Evolutionary conservation across 2,888 invertebrate genomes (phyloP).

Genomic region (Eucriotettix oculatus): DNA sequence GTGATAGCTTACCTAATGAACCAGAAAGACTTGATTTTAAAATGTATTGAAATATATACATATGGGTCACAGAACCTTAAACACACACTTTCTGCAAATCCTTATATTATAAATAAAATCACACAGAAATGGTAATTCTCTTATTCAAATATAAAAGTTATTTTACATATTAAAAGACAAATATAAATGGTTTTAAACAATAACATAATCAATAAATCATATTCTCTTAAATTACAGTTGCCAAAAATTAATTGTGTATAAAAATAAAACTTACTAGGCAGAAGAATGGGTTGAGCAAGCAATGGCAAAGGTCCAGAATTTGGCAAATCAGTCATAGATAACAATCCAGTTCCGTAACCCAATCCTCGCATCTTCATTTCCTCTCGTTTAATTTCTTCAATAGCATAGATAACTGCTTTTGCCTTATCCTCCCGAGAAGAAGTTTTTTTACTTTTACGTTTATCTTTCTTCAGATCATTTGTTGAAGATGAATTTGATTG

Average conservation of each 20-base stretch:
- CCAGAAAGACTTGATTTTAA: background rate
- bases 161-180: too few species aligned
- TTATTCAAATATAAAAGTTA: too few species aligned
- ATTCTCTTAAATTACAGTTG: too few species aligned
- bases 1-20: background rate
- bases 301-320: constrained; percentile 7
- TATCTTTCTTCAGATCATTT: constrained; percentile 4
- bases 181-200: too few species aligned
- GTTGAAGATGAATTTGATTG: background rate
- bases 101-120: too few species aligned
- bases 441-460: constrained; percentile 7
- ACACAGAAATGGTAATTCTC: too few species aligned
- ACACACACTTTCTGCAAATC: too few species aligned
- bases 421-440: constrained; percentile 9
- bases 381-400: constrained; percentile 13
- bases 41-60: too few species aligned
- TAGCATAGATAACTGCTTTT: constrained; percentile 12
- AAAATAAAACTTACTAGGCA: constrained; percentile 1
- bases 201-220: too few species aligned
- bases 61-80: too few species aligned
- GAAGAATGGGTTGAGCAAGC: constrained; percentile 1
- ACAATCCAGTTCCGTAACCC: background rate
- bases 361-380: constrained; percentile 10
- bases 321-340: constrained; percentile 4
- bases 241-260: too few species aligned